These are phyloP conservation scores for Formicarius rufipectus DNA, from an alignment of 2,113 vertebrate genomes.

Conservation along the genomic window DNA sequence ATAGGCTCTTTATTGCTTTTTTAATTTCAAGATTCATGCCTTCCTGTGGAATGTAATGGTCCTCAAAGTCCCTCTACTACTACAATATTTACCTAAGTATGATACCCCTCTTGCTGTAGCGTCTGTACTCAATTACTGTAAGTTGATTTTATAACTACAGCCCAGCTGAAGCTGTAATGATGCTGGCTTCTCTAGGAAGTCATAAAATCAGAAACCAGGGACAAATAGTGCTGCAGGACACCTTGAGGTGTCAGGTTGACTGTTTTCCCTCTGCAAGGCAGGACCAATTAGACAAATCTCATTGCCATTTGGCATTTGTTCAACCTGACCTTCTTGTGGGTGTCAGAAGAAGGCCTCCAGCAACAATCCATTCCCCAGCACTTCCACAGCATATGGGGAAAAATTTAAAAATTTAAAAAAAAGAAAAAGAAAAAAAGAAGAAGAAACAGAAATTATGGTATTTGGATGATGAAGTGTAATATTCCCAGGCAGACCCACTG, in stretches of 20 bases:
- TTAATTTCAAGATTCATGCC: slow-evolving; percentile 2
- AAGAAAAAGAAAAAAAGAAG: not conserved
- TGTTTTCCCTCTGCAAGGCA: not conserved
- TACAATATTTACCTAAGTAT: slow-evolving; percentile 17
- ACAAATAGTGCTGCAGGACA: slow-evolving; percentile 15
- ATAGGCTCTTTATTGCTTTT: not conserved
- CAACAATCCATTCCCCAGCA: not conserved
- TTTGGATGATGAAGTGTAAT: not conserved
- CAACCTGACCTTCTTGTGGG: slow-evolving; percentile 21
- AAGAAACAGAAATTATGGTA: not conserved
- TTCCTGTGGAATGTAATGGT: slow-evolving; percentile 4
- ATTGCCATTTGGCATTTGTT: slow-evolving; percentile 18
- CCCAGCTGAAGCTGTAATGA: slow-evolving; percentile 1
- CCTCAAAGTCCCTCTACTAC: not conserved
- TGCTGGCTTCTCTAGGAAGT: slow-evolving; percentile 36
- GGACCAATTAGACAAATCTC: slow-evolving; percentile 12
- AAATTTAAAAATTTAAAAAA: too few relatives aligned
- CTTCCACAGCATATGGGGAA: not conserved
- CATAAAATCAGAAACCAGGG: not conserved
- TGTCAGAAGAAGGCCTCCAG: slow-evolving; percentile 27
- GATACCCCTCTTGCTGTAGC: not conserved
- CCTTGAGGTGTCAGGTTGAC: slow-evolving; percentile 1
- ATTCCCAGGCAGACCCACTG: not conserved
- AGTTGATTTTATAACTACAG: slow-evolving; percentile 36
- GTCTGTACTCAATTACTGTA: slow-evolving; percentile 14